phyloP scores from a whole-genome alignment of 2,113 vertebrate species.

The Ceyx margarethae region DNA sequence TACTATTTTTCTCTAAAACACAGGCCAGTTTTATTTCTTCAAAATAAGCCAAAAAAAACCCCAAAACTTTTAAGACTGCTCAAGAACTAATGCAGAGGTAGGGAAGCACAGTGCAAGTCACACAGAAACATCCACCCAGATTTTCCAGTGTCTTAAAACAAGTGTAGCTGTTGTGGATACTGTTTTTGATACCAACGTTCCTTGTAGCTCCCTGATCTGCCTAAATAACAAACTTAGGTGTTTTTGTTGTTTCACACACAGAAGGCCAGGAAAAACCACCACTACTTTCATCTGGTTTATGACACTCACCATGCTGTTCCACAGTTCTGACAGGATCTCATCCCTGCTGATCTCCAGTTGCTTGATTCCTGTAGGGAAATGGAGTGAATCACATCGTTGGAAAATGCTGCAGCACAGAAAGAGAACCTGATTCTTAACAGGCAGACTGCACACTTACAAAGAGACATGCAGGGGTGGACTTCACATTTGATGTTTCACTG shows the following conservation, averaged over 20 bases:
- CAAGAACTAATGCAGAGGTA: neutral
- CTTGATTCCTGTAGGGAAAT: neutral
- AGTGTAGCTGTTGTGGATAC: neutral
- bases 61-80: neutral
- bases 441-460: neutral
- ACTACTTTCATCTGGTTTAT: neutral
- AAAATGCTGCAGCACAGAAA: neutral
- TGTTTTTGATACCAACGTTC: neutral
- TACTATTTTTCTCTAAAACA: neutral
- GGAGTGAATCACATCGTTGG: neutral
- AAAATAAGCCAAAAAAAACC: neutral
- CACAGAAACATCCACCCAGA: neutral
- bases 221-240: neutral
- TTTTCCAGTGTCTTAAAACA: neutral
- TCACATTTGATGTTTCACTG: neutral
- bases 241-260: neutral
- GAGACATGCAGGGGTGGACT: neutral
- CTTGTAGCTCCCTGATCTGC: neutral
- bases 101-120: neutral
- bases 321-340: neutral
- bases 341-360: neutral
- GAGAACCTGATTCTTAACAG: neutral
- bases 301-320: neutral
- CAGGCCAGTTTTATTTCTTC: neutral
- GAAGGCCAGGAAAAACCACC: fast-evolving